Base-by-base conservation (phyloP, 2,113 vertebrate genomes). In the Mugil cephalus region DNA sequence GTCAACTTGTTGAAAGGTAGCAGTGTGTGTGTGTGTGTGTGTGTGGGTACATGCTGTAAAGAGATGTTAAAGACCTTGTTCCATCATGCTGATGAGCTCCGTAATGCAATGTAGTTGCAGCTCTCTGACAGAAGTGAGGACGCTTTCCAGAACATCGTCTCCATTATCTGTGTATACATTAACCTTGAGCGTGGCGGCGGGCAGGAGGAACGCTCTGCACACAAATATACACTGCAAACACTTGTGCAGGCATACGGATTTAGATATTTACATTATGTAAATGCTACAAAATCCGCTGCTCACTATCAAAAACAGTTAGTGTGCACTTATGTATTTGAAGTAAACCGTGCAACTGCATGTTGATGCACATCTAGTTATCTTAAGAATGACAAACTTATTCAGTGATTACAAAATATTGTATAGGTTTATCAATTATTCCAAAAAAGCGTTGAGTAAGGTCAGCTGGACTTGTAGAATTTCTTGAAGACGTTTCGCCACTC, bases 111-210 rank as follows among this genome's bases (percentile, higher is more conserved):
- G 77, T 64, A 86, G 90, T 77, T 60, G 80, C 39, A 5, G 67
- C 68, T 79, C 35, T 19, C 66, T 1, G 71, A 89, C 85, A 83
- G 78, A 73, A 82, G 78, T 46, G 74, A 74, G 78, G 78, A 81
- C 64, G 51, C 73, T 88, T 87, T 83, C 69, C 80, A 83, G 70
- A 79, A 80, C 82, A 88, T 90, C 83, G 87, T 89, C 83, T 87
- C 86, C 77, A 86, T 91, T 91, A 93, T 89, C 86, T 65, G 75
- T 77, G 79, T 89, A 85, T 92, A 89, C 79, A 92, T 90, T 93
- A 91, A 92, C 92, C 90, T 92, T 92, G 90, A 81, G 56, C 43
- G 46, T 15, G 11, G 51, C 36, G 71, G 45, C 42, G 14, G 77
- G 59, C 50, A 63, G 73, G 70, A 34, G 42, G 52, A 85, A 55